A percentile compares a stretch with the other conserved stretches of the same genome.
These are phyloP conservation scores for Drosophila parabipectinata DNA, from an alignment of 1,140 invertebrate genomes.

Conservation along the genomic window DNA sequence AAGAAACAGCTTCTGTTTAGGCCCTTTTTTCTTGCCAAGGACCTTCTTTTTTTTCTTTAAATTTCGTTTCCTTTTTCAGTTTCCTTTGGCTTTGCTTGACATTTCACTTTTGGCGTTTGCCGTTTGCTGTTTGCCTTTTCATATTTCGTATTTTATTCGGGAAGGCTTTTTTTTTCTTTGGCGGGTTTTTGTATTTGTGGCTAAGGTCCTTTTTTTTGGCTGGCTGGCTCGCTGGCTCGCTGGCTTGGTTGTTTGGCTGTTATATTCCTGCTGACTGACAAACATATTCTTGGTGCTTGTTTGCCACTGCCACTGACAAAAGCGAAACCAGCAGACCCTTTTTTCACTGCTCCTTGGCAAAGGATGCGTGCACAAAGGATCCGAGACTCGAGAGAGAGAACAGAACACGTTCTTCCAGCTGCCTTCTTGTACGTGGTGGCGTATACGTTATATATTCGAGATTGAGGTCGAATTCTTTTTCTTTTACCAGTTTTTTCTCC, in stretches of 20 bases:
- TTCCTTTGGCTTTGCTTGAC: constrained; percentile 72
- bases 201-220: constrained; percentile 18
- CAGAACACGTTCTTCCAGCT: constrained; percentile 34
- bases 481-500: neutral
- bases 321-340: constrained; percentile 12
- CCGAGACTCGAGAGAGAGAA: constrained; percentile 13
- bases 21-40: constrained; percentile 18
- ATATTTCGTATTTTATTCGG: constrained; percentile 46
- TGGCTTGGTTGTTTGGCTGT: constrained; percentile 22
- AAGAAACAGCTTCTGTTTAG: neutral
- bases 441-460: constrained; percentile 27
- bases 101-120: constrained; percentile 77
- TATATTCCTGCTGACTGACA: constrained; percentile 47
- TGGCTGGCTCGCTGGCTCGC: neutral
- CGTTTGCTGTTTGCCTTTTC: constrained; percentile 66
- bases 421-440: constrained; percentile 18
- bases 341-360: constrained; percentile 18
- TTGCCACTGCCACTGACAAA: constrained; percentile 36
- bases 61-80: constrained; percentile 23
- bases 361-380: constrained; percentile 39
- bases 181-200: constrained; percentile 19
- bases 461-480: constrained; percentile 23
- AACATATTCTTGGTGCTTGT: constrained; percentile 47
- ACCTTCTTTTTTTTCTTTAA: constrained; percentile 11
- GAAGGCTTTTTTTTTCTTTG: constrained; percentile 22